These are phyloP conservation scores for Pseudochirops corinnae DNA, from an alignment of 2,797 vertebrate genomes.

Conservation along the genomic window DNA sequence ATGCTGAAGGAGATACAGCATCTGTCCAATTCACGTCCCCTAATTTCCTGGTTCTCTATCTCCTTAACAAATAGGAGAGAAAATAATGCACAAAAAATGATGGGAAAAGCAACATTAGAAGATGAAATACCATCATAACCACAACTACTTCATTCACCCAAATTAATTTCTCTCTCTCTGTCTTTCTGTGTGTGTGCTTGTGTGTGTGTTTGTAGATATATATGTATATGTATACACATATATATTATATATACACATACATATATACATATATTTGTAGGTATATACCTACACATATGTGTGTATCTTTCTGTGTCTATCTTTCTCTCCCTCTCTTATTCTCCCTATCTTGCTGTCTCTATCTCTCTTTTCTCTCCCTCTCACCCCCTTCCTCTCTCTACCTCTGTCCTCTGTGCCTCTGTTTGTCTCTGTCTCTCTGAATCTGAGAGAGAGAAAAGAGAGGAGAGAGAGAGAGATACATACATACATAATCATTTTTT, in stretches of 20 bases:
- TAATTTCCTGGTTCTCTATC: not conserved
- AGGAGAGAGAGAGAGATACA: not conserved
- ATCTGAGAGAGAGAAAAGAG: not conserved
- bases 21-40: not conserved
- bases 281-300: too few relatives aligned
- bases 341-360: not conserved
- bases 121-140: conserved; percentile 5
- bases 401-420: not conserved
- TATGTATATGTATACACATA: too few relatives aligned
- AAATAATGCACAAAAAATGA: not conserved
- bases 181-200: too few relatives aligned
- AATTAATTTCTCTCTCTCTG: conserved; percentile 4
- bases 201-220: too few relatives aligned
- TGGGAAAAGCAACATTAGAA: not conserved
- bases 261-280: too few relatives aligned
- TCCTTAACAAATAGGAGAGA: conserved; percentile 22
- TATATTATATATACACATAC: too few relatives aligned
- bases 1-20: not conserved
- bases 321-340: not conserved
- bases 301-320: not conserved
- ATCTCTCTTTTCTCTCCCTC: not conserved
- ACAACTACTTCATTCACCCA: conserved; percentile 23
- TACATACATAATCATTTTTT: conserved; percentile 40
- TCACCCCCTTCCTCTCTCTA: not conserved
- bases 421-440: not conserved